These are phyloP conservation scores for Leucoraja ocellata DNA, from an alignment of 2,797 vertebrate species.

Conservation along the genomic window DNA sequence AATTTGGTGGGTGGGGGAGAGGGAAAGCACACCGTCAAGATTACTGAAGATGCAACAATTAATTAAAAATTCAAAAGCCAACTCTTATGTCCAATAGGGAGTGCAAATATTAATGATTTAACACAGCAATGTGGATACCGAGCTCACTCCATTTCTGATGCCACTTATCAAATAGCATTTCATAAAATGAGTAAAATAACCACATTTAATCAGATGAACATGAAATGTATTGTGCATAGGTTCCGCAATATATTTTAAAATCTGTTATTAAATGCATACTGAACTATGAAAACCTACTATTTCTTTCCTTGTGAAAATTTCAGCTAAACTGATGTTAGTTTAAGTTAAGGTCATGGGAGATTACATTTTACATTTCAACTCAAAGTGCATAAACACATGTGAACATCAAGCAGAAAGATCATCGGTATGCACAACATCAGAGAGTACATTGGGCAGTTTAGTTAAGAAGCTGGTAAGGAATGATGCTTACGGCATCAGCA, in stretches of 20 bases:
- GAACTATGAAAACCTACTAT: background rate
- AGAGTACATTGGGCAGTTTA: background rate
- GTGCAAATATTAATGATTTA: conserved; percentile 19
- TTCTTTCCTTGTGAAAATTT: background rate
- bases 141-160: background rate
- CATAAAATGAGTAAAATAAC: background rate
- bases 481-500: conserved; percentile 26
- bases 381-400: conserved; percentile 25
- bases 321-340: background rate
- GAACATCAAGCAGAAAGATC: background rate
- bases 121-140: background rate
- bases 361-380: conserved; percentile 14
- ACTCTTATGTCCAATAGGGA: background rate
- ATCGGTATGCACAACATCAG: background rate
- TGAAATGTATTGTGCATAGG: background rate
- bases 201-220: conserved; percentile 18
- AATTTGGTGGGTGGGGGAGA: no score
- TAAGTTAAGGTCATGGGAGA: background rate
- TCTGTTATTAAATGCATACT: conserved; percentile 17
- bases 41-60: conserved; percentile 4
- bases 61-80: conserved; percentile 1
- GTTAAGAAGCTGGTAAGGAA: conserved; percentile 1
- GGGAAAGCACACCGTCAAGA: no score
- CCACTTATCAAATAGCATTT: background rate
- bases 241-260: conserved; percentile 17